These are phyloP conservation scores for Fringilla coelebs DNA, from an alignment of 2,797 vertebrate species.

Conservation along the genomic window DNA sequence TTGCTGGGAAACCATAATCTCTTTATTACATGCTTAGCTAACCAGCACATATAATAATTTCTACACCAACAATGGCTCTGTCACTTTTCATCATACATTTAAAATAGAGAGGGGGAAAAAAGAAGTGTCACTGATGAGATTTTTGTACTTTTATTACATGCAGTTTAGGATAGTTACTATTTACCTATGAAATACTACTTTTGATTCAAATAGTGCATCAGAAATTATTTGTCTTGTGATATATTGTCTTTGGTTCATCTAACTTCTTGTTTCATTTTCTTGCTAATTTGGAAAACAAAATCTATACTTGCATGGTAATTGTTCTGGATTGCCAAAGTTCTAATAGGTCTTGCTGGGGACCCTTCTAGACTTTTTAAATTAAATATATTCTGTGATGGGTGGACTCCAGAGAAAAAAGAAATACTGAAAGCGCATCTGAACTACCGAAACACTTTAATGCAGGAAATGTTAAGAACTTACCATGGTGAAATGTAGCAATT, in stretches of 20 bases:
- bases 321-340: neutral
- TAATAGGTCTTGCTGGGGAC: neutral
- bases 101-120: neutral
- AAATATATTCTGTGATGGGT: neutral
- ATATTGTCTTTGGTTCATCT: neutral
- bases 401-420: neutral
- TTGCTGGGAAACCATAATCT: neutral
- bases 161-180: neutral
- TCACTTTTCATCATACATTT: neutral
- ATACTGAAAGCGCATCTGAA: neutral
- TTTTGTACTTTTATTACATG: neutral
- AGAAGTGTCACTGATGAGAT: neutral
- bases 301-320: neutral
- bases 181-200: neutral
- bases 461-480: neutral
- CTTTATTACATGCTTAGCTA: conserved; percentile 27
- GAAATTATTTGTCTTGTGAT: neutral
- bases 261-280: neutral
- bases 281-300: neutral
- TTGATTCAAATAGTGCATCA: neutral
- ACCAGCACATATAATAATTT: neutral
- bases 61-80: neutral
- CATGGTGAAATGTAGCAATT: neutral
- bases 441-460: neutral
- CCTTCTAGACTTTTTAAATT: neutral